phyloP scores from a whole-genome alignment of 2,113 vertebrate species.

The Mustela lutreola region DNA sequence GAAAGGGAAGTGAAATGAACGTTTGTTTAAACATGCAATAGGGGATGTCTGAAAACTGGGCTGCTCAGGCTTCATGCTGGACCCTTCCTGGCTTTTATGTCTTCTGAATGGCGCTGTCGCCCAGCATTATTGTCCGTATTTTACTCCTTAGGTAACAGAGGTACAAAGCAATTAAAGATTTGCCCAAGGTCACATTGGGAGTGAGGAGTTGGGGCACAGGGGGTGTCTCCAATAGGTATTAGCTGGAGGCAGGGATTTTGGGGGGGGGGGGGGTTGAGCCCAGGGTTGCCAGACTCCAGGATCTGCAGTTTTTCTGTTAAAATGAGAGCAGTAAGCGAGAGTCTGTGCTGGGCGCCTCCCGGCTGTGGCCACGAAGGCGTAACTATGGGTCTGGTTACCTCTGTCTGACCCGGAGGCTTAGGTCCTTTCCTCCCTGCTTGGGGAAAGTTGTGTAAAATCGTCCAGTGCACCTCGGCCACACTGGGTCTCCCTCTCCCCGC shows the following conservation, averaged over 20 bases:
- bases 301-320: neutral
- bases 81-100: constrained; percentile 30
- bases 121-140: neutral
- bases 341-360: neutral
- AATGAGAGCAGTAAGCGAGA: neutral
- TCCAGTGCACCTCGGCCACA: neutral
- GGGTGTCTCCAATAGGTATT: neutral
- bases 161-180: neutral
- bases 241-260: neutral
- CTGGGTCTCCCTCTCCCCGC: neutral
- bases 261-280: no score
- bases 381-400: neutral
- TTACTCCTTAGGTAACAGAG: neutral
- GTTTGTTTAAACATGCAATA: neutral
- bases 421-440: neutral
- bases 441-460: neutral
- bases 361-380: neutral
- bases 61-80: neutral
- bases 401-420: accelerated
- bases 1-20: neutral
- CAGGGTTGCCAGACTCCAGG: neutral
- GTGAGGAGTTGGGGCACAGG: neutral
- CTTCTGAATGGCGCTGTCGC: neutral
- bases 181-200: neutral
- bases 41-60: neutral